These are phyloP conservation scores for Synergus japonicus DNA, from an alignment of 2,888 invertebrate species.

Conservation along the genomic window DNA sequence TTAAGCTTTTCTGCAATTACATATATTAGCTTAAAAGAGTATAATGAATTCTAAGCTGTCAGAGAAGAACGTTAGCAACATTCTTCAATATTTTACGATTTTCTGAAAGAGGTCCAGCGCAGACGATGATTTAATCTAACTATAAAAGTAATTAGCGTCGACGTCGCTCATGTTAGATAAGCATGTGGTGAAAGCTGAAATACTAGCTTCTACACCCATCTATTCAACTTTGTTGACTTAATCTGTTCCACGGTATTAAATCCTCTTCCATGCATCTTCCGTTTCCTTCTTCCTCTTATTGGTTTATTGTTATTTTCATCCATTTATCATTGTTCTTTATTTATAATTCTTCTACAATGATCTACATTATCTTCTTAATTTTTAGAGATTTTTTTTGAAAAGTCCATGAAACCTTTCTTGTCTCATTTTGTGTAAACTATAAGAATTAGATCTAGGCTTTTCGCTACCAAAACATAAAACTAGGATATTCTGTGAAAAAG, in stretches of 20 bases:
- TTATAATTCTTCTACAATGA: neutral
- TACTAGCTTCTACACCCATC: constrained; percentile 33
- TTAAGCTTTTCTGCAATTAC: neutral
- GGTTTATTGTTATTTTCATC: neutral
- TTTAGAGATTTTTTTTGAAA: no score
- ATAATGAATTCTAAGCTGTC: constrained; percentile 8
- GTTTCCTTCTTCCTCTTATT: constrained; percentile 8
- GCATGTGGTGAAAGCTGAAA: constrained; percentile 54
- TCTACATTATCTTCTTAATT: no score
- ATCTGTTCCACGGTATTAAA: constrained; percentile 7
- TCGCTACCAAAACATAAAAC: neutral
- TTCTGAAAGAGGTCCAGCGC: constrained; percentile 12
- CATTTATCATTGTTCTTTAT: neutral
- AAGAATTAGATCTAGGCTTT: neutral
- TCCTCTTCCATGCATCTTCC: constrained; percentile 1
- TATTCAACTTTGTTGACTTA: constrained; percentile 21
- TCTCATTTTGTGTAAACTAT: no score
- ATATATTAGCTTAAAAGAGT: constrained; percentile 3
- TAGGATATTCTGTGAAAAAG: neutral
- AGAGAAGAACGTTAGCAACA: neutral
- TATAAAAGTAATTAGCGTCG: constrained; percentile 55
- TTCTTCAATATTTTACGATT: constrained; percentile 9
- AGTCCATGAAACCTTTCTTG: no score
- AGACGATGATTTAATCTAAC: constrained; percentile 53
- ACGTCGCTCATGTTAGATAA: constrained; percentile 55